These are phyloP conservation scores for Cremastinae sp. DNA, from an alignment of 2,888 invertebrate genomes.

Conservation along the genomic window DNA sequence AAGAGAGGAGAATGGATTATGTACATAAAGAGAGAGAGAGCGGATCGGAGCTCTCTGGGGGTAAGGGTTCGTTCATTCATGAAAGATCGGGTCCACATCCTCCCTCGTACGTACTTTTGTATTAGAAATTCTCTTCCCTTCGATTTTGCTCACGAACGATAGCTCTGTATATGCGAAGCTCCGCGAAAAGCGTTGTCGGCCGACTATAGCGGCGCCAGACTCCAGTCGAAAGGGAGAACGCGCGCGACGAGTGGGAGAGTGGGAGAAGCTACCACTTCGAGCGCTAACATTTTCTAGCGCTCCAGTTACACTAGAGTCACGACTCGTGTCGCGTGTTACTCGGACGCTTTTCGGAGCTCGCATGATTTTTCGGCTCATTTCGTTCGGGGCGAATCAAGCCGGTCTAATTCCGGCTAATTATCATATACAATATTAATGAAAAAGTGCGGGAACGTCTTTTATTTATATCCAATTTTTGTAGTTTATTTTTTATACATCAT, in stretches of 20 bases:
- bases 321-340: conserved; percentile 42
- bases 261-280: not conserved
- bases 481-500: not conserved
- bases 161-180: not conserved
- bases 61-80: conserved; percentile 54
- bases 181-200: conserved; percentile 32
- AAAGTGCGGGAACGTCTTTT: too few species aligned
- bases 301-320: conserved; percentile 38
- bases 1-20: conserved; percentile 50
- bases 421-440: too few species aligned
- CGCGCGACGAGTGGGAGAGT: not conserved
- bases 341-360: conserved; percentile 3
- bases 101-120: conserved; percentile 31
- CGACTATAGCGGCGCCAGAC: conserved; percentile 18
- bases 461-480: too few species aligned
- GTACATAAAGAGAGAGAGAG: conserved; percentile 41
- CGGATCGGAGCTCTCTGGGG: conserved; percentile 8
- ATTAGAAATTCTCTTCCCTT: conserved; percentile 37
- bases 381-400: conserved; percentile 13
- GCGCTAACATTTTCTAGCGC: conserved; percentile 1
- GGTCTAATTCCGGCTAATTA: too few species aligned
- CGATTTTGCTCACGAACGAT: conserved; percentile 27
- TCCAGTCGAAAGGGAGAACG: not conserved
- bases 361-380: not conserved
- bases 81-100: conserved; percentile 27